phyloP scores from a whole-genome alignment of 1,140 invertebrate species.

The Drosophila nigrodunni region DNA sequence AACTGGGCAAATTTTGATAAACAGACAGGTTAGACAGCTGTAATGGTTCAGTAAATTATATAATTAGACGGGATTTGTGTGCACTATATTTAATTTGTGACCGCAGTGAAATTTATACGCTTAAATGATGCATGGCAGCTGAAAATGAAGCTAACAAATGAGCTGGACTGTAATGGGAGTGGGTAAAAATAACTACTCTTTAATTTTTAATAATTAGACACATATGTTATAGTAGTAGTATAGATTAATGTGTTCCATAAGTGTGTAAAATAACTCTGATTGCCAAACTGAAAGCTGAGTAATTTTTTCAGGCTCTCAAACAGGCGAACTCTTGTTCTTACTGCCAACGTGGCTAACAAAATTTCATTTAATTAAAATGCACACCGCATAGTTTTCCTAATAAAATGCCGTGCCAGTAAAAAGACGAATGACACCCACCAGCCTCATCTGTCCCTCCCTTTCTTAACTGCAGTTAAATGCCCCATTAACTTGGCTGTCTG shows the following conservation, averaged over 20 bases:
- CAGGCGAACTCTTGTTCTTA: not conserved
- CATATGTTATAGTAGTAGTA: not conserved
- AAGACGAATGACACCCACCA: conserved; percentile 35
- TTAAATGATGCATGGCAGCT: conserved; percentile 49
- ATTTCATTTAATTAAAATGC: conserved; percentile 56
- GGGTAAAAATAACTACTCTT: not conserved
- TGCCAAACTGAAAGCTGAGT: too few relatives aligned
- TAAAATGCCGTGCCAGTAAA: conserved; percentile 34
- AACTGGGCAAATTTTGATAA: conserved; percentile 16
- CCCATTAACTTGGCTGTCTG: conserved; percentile 34
- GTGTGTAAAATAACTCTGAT: too few relatives aligned
- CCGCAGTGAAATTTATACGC: conserved; percentile 27
- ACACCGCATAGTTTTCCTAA: conserved; percentile 49
- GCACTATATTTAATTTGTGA: conserved; percentile 40
- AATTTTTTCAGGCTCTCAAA: too few relatives aligned
- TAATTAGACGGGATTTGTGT: conserved; percentile 28
- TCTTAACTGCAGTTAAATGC: conserved; percentile 32
- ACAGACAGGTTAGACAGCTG: not conserved
- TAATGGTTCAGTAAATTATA: conserved; percentile 23
- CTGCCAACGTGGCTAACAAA: conserved; percentile 9
- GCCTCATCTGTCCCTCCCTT: not conserved
- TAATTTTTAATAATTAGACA: not conserved
- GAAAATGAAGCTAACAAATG: conserved; percentile 21
- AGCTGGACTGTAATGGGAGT: not conserved
- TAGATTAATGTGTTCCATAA: not conserved